Percentiles rank a stretch among this genome's conserved stretches.
These are phyloP conservation scores for Sebastes steindachneri DNA, from an alignment of 2,797 vertebrate genomes.

Conservation along the genomic window DNA sequence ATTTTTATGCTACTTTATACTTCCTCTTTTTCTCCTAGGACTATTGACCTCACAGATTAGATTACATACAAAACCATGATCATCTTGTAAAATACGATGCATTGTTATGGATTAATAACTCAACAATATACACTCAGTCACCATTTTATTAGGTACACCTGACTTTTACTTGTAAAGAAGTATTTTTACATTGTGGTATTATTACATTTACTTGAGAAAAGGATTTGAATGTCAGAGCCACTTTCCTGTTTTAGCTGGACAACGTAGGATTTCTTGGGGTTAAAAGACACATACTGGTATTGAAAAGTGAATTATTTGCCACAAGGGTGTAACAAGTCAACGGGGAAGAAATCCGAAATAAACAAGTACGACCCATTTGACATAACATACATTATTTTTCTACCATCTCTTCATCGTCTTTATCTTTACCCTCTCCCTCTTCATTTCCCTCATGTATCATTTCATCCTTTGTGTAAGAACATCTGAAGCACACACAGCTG, in stretches of 20 bases:
- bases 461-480: slow-evolving; percentile 69
- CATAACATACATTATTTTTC: slow-evolving; percentile 4
- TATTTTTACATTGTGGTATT: neutral
- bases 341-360: neutral
- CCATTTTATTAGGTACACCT: neutral
- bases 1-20: neutral
- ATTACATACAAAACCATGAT: neutral
- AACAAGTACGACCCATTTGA: slow-evolving; percentile 4
- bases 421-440: neutral
- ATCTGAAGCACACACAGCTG: slow-evolving; percentile 74
- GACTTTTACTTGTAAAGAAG: neutral
- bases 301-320: neutral
- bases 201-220: neutral
- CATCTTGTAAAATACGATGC: neutral
- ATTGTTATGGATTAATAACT: neutral
- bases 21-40: neutral
- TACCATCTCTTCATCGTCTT: neutral
- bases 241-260: neutral
- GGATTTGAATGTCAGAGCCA: neutral
- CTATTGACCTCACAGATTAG: neutral
- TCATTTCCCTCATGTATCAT: slow-evolving; percentile 49
- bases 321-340: neutral
- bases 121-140: neutral
- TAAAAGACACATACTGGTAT: neutral
- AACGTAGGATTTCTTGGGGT: neutral